Percentiles rank a stretch among this genome's conserved stretches.
phyloP scores from a whole-genome alignment of 2,888 invertebrate genomes.

The Eueremaeus valkanovi region DNA sequence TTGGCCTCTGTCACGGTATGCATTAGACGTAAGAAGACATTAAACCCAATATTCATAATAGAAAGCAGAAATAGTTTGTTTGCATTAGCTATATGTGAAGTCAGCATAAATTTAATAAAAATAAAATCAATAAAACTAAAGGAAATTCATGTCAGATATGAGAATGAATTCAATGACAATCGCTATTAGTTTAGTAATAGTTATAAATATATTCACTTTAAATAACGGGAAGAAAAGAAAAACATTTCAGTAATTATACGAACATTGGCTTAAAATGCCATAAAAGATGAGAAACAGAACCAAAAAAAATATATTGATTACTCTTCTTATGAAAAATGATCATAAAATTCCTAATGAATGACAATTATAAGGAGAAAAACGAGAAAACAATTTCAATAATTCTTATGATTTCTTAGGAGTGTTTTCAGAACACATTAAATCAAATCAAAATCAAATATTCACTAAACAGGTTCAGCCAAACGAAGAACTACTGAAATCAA shows the following conservation, averaged over 20 bases:
- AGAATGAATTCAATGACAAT: too few species aligned
- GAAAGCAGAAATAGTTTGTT: not conserved
- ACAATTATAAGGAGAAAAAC: not conserved
- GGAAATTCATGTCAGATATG: not conserved
- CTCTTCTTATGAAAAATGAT: not conserved
- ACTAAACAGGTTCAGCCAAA: slow-evolving; percentile 2
- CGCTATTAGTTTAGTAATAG: not conserved
- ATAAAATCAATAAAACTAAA: not conserved
- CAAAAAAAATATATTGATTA: not conserved
- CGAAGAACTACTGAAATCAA: not conserved
- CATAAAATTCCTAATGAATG: not conserved
- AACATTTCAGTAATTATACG: not conserved
- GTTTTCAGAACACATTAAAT: not conserved
- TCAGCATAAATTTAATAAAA: not conserved
- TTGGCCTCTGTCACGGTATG: not conserved
- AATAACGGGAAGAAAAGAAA: not conserved
- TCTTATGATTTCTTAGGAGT: not conserved
- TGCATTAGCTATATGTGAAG: not conserved
- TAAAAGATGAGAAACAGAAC: not conserved
- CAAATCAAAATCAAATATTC: not conserved
- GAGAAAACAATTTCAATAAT: not conserved
- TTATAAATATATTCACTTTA: not conserved
- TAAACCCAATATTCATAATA: not conserved
- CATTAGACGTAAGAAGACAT: not conserved
- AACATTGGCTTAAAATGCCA: not conserved